Conservation (phyloP, 2,113 vertebrate genomes). For the Prinia subflava region DNA sequence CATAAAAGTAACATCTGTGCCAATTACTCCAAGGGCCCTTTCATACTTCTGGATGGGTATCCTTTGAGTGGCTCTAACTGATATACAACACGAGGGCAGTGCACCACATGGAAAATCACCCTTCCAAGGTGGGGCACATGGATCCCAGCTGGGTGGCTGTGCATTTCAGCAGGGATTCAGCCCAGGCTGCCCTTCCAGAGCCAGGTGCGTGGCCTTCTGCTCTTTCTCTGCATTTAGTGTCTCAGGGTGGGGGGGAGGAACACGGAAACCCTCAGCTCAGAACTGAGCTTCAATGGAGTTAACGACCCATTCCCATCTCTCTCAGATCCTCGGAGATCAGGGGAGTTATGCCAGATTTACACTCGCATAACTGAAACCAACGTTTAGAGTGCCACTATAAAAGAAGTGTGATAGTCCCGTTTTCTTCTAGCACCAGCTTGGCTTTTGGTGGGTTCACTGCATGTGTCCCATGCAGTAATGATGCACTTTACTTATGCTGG, state of each 20-base stretch:
- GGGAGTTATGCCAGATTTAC: neutral
- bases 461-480: neutral
- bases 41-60: constrained; percentile 56
- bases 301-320: constrained; percentile 28
- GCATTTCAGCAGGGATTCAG: neutral
- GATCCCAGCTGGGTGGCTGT: neutral
- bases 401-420: neutral
- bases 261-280: constrained; percentile 59
- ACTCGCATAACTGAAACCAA: neutral
- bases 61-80: constrained; percentile 28
- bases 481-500: constrained; percentile 36
- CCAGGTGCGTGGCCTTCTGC: neutral
- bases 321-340: neutral
- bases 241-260: neutral
- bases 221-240: neutral
- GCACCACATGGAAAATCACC: neutral
- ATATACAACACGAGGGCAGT: neutral
- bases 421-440: constrained; percentile 47
- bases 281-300: constrained; percentile 63
- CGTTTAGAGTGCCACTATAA: neutral
- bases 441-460: constrained; percentile 25
- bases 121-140: neutral
- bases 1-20: constrained; percentile 64
- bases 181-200: neutral
- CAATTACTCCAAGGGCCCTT: constrained; percentile 70